Base-by-base conservation (phyloP, 2,113 vertebrate species). In the Ctenomys sociabilis region DNA sequence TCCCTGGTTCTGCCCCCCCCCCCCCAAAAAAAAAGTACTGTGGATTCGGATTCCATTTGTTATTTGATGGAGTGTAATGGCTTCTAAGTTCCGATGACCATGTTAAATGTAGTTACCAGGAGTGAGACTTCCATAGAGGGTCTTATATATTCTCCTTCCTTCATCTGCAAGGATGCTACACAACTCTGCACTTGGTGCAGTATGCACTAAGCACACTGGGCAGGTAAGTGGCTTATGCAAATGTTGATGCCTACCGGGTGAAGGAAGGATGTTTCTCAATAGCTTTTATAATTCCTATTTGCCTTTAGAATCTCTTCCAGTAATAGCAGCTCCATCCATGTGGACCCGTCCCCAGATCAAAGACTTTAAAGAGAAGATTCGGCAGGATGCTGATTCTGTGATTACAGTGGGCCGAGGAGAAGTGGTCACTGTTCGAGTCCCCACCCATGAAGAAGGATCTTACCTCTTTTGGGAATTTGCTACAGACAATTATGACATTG, bases 391-490 rank as follows among this genome's bases (percentile, higher is more conserved):
- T 26, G 99, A 99, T 98, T 99, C 99, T 0, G 99, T 99, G 97
- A 99, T 99, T 97, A 99, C 99, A 0, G 99, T 99, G 97, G 99
- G 99, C 54, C 99, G 99, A 81, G 99, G 99, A 45, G 99, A 99
- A 98, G 99, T 99, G 95, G 99, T 99, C 96, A 99, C 99, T 0
- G 99, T 99, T 63, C 98, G 99, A 26, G 99, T 99, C 43, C 99
- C 99, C 95, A 99, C 99, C 26, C 99, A 99, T 1, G 99, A 99
- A 93, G 99, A 99, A 97, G 99, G 99, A 73, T 99, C 99, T 2
- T 99, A 99, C 95, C 99, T 99, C 90, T 99, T 99, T 97, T 99
- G 99, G 99, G 99, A 99, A 98, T 99, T 99, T 98, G 99, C 99
- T 95, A 99, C 99, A 91, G 99, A 99, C 99, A 99, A 98, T 98